Evolutionary conservation across 2,797 vertebrate species (phyloP).

Genomic region (Coendou prehensilis): DNA sequence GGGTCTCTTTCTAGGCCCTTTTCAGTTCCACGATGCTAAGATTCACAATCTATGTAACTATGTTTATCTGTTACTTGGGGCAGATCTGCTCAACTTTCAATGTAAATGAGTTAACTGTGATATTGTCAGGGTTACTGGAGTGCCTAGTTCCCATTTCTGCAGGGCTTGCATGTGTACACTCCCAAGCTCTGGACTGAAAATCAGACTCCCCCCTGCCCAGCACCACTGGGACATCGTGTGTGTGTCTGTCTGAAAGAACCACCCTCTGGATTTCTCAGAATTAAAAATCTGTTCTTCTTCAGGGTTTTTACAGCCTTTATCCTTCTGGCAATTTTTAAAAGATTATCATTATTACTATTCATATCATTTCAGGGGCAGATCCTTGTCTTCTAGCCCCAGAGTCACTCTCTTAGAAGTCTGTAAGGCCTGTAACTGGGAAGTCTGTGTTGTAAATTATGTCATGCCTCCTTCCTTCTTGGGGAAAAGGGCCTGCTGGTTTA

Average conservation of each 20-base stretch:
- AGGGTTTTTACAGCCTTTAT: neutral
- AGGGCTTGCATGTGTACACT: neutral
- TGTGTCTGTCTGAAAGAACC: neutral
- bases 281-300: conserved; percentile 60
- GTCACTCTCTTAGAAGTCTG: conserved; percentile 36
- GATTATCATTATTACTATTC: conserved; percentile 62
- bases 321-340: neutral
- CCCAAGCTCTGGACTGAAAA: neutral
- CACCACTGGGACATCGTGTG: fast-evolving
- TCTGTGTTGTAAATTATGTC: neutral
- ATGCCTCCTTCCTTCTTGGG: neutral
- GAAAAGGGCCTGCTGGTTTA: neutral
- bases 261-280: conserved; percentile 14
- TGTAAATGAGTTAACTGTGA: conserved; percentile 47
- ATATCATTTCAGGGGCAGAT: conserved; percentile 50
- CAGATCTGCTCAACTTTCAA: conserved; percentile 45
- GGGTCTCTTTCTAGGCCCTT: neutral
- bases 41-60: conserved; percentile 23
- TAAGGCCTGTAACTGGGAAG: neutral
- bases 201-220: neutral
- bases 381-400: neutral
- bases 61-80: conserved; percentile 56
- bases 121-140: neutral
- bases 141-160: conserved; percentile 1
- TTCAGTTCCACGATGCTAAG: neutral